Base-by-base conservation (phyloP, 2,888 invertebrate species). In the Choreutis nemorana region DNA sequence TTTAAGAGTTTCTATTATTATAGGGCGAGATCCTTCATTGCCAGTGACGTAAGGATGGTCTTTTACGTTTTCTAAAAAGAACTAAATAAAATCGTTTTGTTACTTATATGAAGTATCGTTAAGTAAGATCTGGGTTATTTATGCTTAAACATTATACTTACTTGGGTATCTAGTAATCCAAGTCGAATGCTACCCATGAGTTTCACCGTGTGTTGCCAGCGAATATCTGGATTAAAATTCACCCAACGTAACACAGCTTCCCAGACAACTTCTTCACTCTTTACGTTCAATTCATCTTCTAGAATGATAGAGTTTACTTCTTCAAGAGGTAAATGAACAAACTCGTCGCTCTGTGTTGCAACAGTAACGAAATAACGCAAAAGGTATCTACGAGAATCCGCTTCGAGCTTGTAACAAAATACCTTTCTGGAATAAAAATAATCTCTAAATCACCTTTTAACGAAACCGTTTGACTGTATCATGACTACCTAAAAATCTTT, bases 1-100 rank as follows among this genome's bases (percentile, higher is more conserved):
- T 56, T 91, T 91, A 21, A 96, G 72, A 0, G 95, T 94, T 61
- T 95, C 94, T 18, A 95, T 92, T 37, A 96, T 89, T 39, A 95
- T 85, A 0, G 94, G 94, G 9, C 91, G 84, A 42, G 94, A 93
- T 6, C 87, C 86, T 39, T 92, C 91, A 52, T 90, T 89, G 28
- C 87, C 87, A 7, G 85, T 83, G 0, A 97, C 92, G 60, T 91
- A 94, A 0, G 87, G 87, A 60, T 96, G 93, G 39, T 91, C 90
- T 60, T 92, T 93, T 1, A 94, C 92, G 53, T 89, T 87, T 60
- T 95, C 94, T 58, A 94, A 82, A 62, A 96, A 96, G 62, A 89
- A 95, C 80, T 93, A 83, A n/a, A 53, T 14, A n/a, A 11, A 9
- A 16, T 3, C n/a, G 16, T 23, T n/a, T 32, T 16, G 5, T 21